phyloP scores from a whole-genome alignment of 1,140 invertebrate genomes.

The Leucophenga varia region DNA sequence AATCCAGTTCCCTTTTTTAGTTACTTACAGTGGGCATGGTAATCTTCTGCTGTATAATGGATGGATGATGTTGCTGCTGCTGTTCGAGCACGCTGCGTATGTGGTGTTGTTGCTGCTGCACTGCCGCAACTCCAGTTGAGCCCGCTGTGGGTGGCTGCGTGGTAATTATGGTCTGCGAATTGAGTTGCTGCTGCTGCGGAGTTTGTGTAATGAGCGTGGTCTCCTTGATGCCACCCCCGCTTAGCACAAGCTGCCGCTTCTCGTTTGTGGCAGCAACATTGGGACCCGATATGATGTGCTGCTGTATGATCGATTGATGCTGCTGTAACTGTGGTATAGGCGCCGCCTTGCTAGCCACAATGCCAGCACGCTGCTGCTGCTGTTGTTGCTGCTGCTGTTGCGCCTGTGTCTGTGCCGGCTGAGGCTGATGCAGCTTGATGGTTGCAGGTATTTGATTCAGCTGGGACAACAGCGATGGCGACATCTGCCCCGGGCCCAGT shows the following conservation, averaged over 20 bases:
- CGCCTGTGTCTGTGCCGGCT: constrained; percentile 13
- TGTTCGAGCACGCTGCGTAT: constrained; percentile 31
- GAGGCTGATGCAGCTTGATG: constrained; percentile 47
- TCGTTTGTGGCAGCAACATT: too few relatives aligned
- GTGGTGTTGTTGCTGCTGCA: constrained; percentile 32
- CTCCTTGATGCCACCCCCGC: constrained; percentile 38
- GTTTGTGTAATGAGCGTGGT: constrained; percentile 48
- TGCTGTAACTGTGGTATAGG: constrained; percentile 48
- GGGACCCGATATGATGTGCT: constrained; percentile 46
- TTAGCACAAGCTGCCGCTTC: constrained; percentile 37
- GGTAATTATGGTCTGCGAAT: constrained; percentile 51
- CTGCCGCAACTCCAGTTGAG: constrained; percentile 15
- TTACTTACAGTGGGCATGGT: constrained; percentile 26
- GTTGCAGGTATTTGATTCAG: constrained; percentile 52
- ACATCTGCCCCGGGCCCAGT: constrained; percentile 43
- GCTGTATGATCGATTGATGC: constrained; percentile 54
- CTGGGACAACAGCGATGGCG: constrained; percentile 43
- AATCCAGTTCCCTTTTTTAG: too few relatives aligned
- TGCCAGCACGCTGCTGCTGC: constrained; percentile 18
- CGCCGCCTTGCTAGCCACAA: constrained; percentile 19
- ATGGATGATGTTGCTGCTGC: constrained; percentile 43
- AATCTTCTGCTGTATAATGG: constrained; percentile 44
- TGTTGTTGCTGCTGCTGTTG: constrained; percentile 9
- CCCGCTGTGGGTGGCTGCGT: constrained; percentile 26
- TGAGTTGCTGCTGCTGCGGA: constrained; percentile 43